phyloP scores from a whole-genome alignment of 2,797 vertebrate genomes.

The Arnoldichthys spilopterus region DNA sequence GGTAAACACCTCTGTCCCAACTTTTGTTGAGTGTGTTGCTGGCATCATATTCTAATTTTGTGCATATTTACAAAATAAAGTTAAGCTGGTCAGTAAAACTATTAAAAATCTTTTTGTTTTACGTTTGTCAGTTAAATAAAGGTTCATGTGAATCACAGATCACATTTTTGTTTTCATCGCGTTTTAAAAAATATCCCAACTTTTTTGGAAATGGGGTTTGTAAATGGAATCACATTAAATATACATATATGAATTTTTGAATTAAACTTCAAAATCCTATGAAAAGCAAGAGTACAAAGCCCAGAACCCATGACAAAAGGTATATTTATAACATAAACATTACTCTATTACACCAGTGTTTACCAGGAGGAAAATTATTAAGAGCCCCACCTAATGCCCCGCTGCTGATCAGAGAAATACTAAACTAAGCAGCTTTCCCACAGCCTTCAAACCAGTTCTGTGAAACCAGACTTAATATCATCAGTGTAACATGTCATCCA shows the following conservation, averaged over 20 bases:
- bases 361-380: conserved; percentile 1
- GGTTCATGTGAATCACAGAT: too few relatives aligned
- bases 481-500: background rate
- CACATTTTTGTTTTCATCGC: too few relatives aligned
- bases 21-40: too few relatives aligned
- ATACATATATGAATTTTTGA: background rate
- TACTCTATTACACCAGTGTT: background rate
- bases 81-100: too few relatives aligned
- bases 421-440: background rate
- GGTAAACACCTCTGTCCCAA: too few relatives aligned
- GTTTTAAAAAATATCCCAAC: too few relatives aligned
- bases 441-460: background rate
- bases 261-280: background rate
- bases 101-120: too few relatives aligned
- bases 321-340: conserved; percentile 1
- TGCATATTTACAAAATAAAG: too few relatives aligned
- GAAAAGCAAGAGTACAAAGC: background rate
- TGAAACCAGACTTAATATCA: background rate
- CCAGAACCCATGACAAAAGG: background rate
- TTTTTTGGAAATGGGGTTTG: background rate
- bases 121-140: too few relatives aligned
- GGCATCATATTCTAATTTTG: too few relatives aligned
- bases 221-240: background rate
- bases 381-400: conserved; percentile 17
- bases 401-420: background rate